Conservation (phyloP, 1,140 invertebrate genomes). For the Harpegnathos saltator region DNA sequence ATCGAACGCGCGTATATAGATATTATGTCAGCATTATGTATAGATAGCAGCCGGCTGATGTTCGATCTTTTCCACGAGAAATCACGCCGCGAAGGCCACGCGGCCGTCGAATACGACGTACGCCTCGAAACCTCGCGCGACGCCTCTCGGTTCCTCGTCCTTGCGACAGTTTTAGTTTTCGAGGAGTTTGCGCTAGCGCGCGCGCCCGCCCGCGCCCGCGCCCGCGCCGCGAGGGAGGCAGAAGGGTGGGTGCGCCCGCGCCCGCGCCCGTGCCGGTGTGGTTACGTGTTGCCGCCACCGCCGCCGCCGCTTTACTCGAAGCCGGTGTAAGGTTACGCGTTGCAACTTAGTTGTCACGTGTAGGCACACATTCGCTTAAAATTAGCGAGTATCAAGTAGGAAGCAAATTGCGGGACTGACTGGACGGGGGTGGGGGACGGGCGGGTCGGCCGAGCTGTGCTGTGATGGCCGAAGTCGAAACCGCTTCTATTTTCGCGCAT, state of each 20-base stretch:
- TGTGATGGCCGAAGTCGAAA: not conserved
- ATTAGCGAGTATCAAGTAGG: constrained; percentile 43
- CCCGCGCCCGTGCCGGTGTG: not conserved
- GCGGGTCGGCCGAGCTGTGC: too few species aligned
- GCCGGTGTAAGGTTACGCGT: constrained; percentile 22
- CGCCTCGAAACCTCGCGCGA: constrained; percentile 42
- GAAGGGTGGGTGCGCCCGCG: not conserved
- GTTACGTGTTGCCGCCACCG: constrained; percentile 38
- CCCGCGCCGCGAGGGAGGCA: constrained; percentile 28
- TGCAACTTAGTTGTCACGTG: constrained; percentile 13
- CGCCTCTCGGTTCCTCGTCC: constrained; percentile 61
- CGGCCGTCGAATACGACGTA: constrained; percentile 19
- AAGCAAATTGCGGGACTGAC: constrained; percentile 30
- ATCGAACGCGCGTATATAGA: constrained; percentile 18
- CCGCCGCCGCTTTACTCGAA: constrained; percentile 31
- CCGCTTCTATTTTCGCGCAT: constrained; percentile 23
- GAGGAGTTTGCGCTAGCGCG: constrained; percentile 16
- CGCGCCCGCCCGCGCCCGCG: not conserved
- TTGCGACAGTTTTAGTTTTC: constrained; percentile 73
- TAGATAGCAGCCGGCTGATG: constrained; percentile 60
- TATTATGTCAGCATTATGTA: constrained; percentile 74
- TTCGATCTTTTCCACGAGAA: constrained; percentile 68
- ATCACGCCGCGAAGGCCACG: constrained; percentile 68
- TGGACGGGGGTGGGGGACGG: not conserved
- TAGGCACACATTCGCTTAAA: constrained; percentile 26